Evolutionary conservation across 1,140 invertebrate genomes (phyloP), one percentile per base, ranked within the genome.

Genomic region (Cydia strobilella): DNA sequence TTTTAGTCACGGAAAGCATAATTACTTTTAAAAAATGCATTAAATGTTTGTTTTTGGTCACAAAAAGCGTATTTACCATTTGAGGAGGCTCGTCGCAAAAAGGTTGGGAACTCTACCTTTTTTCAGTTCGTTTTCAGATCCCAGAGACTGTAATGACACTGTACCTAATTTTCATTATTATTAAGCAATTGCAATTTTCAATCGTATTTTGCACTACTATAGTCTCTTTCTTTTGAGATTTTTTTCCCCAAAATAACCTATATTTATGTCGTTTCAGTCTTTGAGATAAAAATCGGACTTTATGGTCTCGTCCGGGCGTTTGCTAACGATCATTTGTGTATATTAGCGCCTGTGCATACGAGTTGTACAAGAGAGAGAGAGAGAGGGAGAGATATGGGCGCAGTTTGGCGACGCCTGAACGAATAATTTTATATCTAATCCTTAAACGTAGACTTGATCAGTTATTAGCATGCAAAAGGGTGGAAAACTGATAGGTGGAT

Each of bases 401-500:
- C 48, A 59, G 54, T 54, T 54, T 54, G n/a, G 15, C 51, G 51
- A 59, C 54, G 54, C 54, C 54, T 20, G 18, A 59, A 59, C 20
- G 54, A 23, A 12, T 23, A 12, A 20, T 59, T 23, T 23, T 18
- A 23, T 23, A 59, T 23, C 20, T 23, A 23, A 59, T 20, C 18
- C 51, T 9, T 51, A 51, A 13, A 51, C 48, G n/a, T 51, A 59
- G n/a, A 18, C 9, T 20, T 20, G 51, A 59, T 59, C 54, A 23
- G n/a, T 59, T 18, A 10, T 59, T 10, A 12, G 51, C 51, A 54
- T 54, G 51, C 51, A 54, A 54, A 54, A 54, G 51, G 51, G 51
- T 59, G 54, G 54, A 59, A 59, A 20, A 59, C 7, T n/a, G 18
- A 59, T 59, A 59, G 54, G 54, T 59, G 54, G 54, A 59, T 45